Conservation (phyloP, 1,140 invertebrate species). For the Drosophila lacertosa region DNA sequence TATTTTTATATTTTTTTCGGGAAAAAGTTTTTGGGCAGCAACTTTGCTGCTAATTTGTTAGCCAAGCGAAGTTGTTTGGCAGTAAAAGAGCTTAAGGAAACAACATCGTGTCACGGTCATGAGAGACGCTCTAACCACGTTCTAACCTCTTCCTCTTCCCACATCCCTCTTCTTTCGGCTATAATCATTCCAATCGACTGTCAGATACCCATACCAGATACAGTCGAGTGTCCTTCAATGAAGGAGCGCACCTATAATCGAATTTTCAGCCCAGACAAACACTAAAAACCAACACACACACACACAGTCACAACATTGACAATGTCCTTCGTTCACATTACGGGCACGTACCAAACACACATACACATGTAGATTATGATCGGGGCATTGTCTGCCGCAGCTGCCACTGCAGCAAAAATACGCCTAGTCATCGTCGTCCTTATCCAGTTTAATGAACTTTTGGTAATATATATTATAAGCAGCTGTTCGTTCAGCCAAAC, state of each 20-base stretch:
- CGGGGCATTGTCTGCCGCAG: conserved; percentile 45
- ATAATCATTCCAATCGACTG: conserved; percentile 44
- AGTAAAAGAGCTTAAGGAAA: conserved; percentile 10
- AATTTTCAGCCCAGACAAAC: conserved; percentile 30
- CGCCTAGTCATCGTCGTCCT: conserved; percentile 18
- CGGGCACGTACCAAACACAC: conserved; percentile 49
- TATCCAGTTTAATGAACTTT: conserved; percentile 56
- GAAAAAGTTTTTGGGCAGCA: conserved; percentile 18
- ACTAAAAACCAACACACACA: not conserved
- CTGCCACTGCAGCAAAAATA: conserved; percentile 28
- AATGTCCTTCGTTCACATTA: conserved; percentile 50
- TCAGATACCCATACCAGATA: not conserved
- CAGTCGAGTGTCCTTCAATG: conserved; percentile 20
- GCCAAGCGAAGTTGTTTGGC: conserved; percentile 2
- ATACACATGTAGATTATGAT: conserved; percentile 54
- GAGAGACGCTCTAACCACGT: not conserved
- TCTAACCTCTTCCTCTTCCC: not conserved
- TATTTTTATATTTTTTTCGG: not conserved
- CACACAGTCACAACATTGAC: conserved; percentile 27
- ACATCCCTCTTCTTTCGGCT: not conserved
- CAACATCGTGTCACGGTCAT: conserved; percentile 36
- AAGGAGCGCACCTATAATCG: conserved; percentile 41
- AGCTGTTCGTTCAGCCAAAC: conserved; percentile 13
- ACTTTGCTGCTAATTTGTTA: conserved; percentile 43
- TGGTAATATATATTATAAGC: conserved; percentile 14